Conservation (phyloP, 1,140 invertebrate genomes). For the Formica exsecta region DNA sequence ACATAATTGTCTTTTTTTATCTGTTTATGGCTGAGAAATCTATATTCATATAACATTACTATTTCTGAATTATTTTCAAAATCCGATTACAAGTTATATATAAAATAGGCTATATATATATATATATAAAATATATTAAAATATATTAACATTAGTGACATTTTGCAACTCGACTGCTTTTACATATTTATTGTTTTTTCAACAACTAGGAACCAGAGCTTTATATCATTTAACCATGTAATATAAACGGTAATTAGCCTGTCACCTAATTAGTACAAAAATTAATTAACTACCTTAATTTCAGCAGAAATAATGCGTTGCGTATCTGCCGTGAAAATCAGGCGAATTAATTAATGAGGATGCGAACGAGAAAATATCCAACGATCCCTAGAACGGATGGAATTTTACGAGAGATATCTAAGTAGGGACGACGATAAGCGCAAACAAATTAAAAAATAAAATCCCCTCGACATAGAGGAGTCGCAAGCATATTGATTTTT, state of each 20-base stretch:
- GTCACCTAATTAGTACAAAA: constrained; percentile 34
- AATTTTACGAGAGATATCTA: constrained; percentile 5
- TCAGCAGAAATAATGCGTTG: constrained; percentile 16
- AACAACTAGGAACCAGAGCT: constrained; percentile 13
- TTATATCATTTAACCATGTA: constrained; percentile 25
- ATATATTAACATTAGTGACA: not conserved
- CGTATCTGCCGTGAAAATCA: not conserved
- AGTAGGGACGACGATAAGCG: constrained; percentile 29
- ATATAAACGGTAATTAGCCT: constrained; percentile 38
- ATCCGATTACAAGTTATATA: not conserved
- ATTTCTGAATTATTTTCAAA: not conserved
- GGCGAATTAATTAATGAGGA: constrained; percentile 43
- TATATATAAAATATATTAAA: not conserved
- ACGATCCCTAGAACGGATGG: not conserved
- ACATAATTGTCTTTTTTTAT: too few relatives aligned
- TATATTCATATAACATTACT: too few relatives aligned
- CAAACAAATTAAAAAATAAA: constrained; percentile 67
- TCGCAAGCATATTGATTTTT: constrained; percentile 72
- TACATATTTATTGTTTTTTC: not conserved
- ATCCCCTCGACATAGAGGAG: not conserved
- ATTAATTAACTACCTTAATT: constrained; percentile 51
- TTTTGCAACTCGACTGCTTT: constrained; percentile 3
- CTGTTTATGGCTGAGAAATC: too few relatives aligned
- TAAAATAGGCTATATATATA: too few relatives aligned
- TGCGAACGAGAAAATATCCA: constrained; percentile 26